Base-by-base conservation (phyloP, 2,888 invertebrate species). In the Schizaphis graminum region DNA sequence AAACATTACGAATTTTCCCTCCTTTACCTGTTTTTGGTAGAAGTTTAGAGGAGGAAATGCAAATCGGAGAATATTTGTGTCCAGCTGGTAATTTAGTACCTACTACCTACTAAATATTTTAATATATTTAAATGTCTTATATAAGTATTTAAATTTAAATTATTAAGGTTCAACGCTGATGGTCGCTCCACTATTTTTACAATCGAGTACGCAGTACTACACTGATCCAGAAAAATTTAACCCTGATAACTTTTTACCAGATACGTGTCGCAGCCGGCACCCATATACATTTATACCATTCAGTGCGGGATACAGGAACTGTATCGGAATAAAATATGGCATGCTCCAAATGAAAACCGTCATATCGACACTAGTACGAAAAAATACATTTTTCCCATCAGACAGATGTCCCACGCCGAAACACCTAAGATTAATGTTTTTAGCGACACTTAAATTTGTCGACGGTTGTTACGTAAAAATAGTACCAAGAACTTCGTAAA, bases 1-100 rank as follows among this genome's bases (percentile, higher is more conserved):
- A 95, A 90, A 94, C 95, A 3, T 56, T 95, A 92, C 67, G 95
- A 49, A 53, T 95, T 24, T 95, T 90, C 49, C 95, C 95, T 0
- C 94, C 95, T 4, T 85, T 95, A 4, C 95, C 95, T 0, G 56
- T 94, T 5, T 94, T 94, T 7, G 95, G 94, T 21, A 91, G 94
- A 21, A 67, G 41, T 41, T 87, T 94, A 16, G 86, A 86, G 0
- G 87, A 91, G 13, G 94, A 94, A 49, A 94, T 67, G 86, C 49
- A 94, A 94, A 94, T 94, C 7, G 91, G 91, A 53, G 86, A 53
- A 53, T 24, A 94, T 35, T 41, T 94, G 16, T 86, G 89, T 53
- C 94, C 94, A 7, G 94, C 91, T 0, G 90, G 94, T 94, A 94
- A 86, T 57, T 28, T 11, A 41, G 47, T 10, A 67, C 35, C 3